These are phyloP conservation scores for Cuculus canorus DNA, from an alignment of 2,797 vertebrate species.

Conservation along the genomic window DNA sequence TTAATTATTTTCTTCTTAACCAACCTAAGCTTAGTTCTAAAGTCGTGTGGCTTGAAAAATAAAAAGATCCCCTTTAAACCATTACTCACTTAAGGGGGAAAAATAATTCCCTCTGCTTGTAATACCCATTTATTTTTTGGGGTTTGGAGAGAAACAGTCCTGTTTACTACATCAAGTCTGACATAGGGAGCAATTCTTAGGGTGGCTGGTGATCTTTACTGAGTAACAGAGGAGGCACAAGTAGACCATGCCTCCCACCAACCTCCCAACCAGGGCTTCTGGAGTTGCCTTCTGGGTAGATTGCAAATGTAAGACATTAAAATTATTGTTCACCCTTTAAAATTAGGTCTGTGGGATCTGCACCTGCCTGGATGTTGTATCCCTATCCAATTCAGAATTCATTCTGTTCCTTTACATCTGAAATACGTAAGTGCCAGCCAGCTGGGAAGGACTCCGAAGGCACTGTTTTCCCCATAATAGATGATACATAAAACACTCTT, in stretches of 20 bases:
- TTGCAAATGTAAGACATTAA: background rate
- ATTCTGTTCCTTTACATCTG: background rate
- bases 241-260: background rate
- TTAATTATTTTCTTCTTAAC: background rate
- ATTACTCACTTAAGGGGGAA: background rate
- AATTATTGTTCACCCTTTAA: background rate
- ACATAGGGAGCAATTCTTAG: background rate
- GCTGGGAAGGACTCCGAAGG: constrained; percentile 23
- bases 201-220: background rate
- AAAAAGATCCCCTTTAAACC: background rate
- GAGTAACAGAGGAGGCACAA: rapidly evolving
- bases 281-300: background rate
- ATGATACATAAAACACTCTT: constrained; percentile 23
- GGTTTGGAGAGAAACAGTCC: background rate
- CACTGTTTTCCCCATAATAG: background rate
- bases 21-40: background rate
- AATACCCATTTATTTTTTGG: background rate
- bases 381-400: background rate
- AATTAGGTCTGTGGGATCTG: background rate
- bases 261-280: background rate
- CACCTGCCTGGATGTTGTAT: background rate
- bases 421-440: background rate
- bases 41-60: background rate
- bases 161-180: background rate
- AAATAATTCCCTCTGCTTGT: background rate